Evolutionary conservation across 2,113 vertebrate genomes (phyloP).

Genomic region (Gambusia holbrooki): DNA sequence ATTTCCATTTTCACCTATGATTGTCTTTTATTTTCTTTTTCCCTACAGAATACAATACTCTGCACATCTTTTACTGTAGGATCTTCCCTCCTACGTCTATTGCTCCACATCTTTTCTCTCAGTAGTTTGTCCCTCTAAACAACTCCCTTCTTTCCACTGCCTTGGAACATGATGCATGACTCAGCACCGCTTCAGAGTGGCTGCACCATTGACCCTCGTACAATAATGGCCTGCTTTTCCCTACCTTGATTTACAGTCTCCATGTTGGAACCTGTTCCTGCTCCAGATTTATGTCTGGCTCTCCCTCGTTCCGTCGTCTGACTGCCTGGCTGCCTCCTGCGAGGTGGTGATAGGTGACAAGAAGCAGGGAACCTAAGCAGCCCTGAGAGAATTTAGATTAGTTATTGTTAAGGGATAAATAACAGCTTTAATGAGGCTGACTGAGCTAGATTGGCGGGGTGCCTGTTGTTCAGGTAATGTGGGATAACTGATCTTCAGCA

Average conservation of each 20-base stretch:
- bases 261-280: constrained; percentile 37
- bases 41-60: not conserved
- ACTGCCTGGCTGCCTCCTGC: constrained; percentile 52
- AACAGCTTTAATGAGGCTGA: constrained; percentile 52
- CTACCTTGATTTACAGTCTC: constrained; percentile 43
- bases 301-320: not conserved
- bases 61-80: not conserved
- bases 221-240: constrained; percentile 35
- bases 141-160: not conserved
- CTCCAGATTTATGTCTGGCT: constrained; percentile 37
- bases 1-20: not conserved
- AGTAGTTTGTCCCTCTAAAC: not conserved
- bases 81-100: not conserved
- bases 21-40: not conserved
- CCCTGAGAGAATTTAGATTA: constrained; percentile 49
- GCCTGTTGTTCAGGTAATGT: constrained; percentile 23
- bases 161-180: constrained; percentile 10
- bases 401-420: constrained; percentile 66
- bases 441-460: constrained; percentile 31
- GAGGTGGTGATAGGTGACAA: constrained; percentile 61
- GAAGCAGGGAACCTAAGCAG: constrained; percentile 39
- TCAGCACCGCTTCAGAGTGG: constrained; percentile 4
- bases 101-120: not conserved
- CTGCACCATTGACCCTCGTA: constrained; percentile 17
- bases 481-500: not conserved